Conservation (phyloP, 2,113 vertebrate genomes). For the Oreochromis tanganicae region DNA sequence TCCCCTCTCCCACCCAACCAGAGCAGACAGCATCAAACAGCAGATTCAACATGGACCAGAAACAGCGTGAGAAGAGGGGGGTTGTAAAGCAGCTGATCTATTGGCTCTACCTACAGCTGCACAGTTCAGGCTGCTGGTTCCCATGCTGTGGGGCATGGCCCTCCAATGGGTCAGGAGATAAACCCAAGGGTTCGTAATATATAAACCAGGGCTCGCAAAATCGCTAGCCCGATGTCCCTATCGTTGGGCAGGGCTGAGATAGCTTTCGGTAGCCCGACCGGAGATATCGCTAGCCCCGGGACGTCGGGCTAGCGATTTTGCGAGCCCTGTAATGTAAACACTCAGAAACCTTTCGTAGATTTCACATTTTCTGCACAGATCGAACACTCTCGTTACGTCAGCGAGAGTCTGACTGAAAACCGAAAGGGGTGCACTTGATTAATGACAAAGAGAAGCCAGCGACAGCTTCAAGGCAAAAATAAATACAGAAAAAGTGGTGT, state of each 20-base stretch:
- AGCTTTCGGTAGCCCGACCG: too few relatives aligned
- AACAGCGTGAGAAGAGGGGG: background rate
- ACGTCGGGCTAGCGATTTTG: too few relatives aligned
- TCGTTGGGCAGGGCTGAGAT: too few relatives aligned
- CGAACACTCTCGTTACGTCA: background rate
- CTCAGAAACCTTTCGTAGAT: background rate
- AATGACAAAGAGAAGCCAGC: background rate
- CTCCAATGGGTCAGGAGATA: background rate
- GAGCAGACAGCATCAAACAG: background rate
- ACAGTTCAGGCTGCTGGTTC: background rate
- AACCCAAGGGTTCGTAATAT: background rate
- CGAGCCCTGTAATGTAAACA: background rate
- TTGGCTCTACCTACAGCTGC: background rate
- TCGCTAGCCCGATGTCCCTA: too few relatives aligned
- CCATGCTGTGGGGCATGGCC: background rate
- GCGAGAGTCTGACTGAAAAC: background rate
- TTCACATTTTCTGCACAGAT: background rate
- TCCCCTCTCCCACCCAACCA: background rate
- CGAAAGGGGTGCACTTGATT: background rate
- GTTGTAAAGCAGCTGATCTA: background rate
- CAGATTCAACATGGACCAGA: background rate
- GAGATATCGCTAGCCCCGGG: too few relatives aligned
- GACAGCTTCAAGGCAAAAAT: background rate
- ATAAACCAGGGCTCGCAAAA: too few relatives aligned
- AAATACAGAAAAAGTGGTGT: background rate